Evolutionary conservation across 92 coral and sea anemone genomes (phyloP).

Genomic region (Porites evermanni): DNA sequence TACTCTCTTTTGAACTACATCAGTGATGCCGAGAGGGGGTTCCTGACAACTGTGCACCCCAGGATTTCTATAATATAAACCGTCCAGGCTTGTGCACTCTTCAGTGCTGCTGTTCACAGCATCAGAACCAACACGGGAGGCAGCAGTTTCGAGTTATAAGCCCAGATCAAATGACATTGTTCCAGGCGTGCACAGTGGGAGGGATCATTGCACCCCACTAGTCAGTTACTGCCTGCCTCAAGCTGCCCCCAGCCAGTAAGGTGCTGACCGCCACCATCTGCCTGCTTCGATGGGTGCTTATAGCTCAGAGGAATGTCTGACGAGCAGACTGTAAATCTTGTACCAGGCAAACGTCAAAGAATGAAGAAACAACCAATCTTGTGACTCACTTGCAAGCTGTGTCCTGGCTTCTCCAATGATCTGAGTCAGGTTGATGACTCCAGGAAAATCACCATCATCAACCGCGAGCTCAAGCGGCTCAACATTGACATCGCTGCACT

Average conservation of each 20-base stretch:
- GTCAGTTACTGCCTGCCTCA: conserved; percentile 45
- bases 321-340: no score
- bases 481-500: neutral
- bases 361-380: no score
- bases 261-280: conserved; percentile 62
- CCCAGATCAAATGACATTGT: neutral
- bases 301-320: conserved; percentile 12
- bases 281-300: conserved; percentile 70
- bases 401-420: no score
- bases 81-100: no score
- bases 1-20: neutral
- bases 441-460: no score
- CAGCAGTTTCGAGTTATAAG: conserved; percentile 5
- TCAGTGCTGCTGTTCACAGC: no score
- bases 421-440: no score
- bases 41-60: conserved; percentile 43
- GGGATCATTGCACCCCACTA: conserved; percentile 69
- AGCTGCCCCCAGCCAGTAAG: conserved; percentile 4
- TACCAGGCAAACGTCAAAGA: no score
- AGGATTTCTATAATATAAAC: neutral
- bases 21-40: neutral
- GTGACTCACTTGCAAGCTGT: no score
- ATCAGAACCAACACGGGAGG: neutral
- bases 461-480: conserved; percentile 39
- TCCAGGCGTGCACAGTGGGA: conserved; percentile 60